Conservation (phyloP, 2,797 vertebrate species). For the Delichon dasypus region DNA sequence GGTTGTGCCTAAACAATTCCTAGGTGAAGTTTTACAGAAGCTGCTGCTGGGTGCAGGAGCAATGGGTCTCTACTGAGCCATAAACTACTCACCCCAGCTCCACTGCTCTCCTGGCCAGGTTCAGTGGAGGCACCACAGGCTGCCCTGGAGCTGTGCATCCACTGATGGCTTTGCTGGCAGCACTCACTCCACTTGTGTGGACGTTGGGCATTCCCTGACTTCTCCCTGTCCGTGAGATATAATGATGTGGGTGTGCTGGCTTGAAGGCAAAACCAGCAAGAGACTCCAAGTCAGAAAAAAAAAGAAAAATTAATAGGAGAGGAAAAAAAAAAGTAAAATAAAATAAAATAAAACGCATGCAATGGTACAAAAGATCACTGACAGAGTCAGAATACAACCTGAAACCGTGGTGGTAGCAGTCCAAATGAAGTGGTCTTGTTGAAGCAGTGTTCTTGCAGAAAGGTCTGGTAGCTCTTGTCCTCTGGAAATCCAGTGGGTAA, state of each 20-base stretch:
- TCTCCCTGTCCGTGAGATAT: neutral
- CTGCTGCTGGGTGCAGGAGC: neutral
- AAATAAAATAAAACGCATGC: no score
- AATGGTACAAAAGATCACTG: no score
- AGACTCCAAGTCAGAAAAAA: no score
- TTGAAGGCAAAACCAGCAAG: no score
- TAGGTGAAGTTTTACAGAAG: neutral
- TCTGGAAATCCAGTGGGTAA: no score
- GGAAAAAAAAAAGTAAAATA: no score
- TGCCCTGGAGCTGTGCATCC: neutral
- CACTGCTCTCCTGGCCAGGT: neutral
- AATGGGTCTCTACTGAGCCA: neutral
- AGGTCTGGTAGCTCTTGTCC: no score
- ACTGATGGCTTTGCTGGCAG: neutral
- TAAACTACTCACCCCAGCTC: neutral
- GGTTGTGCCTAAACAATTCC: neutral
- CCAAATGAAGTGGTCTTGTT: no score
- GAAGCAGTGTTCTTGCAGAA: no score
- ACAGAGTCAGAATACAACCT: no score
- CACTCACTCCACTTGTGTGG: neutral
- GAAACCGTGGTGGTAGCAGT: no score
- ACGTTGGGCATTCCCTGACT: neutral
- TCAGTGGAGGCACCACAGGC: neutral
- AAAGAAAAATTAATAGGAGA: no score
- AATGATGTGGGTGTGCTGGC: neutral